phyloP scores from a whole-genome alignment of 1,140 invertebrate genomes.

The Helicoverpa armigera region DNA sequence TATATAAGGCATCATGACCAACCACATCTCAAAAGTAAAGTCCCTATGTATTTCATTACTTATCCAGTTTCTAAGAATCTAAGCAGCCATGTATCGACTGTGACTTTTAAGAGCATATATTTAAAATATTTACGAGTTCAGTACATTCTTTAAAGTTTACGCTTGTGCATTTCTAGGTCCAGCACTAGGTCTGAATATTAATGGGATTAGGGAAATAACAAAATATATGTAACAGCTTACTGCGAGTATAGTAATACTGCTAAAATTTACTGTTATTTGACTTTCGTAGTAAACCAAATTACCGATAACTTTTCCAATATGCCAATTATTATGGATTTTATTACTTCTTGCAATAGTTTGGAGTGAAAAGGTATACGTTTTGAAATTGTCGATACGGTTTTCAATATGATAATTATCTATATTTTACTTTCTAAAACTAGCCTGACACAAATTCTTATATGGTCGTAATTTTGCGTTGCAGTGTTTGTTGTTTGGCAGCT shows the following conservation, averaged over 20 bases:
- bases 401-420: too few species aligned
- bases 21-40: too few species aligned
- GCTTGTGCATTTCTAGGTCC: slow-evolving; percentile 34
- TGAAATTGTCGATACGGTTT: too few species aligned
- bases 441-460: too few species aligned
- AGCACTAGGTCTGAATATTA: slow-evolving; percentile 32
- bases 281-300: slow-evolving; percentile 10
- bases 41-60: not conserved
- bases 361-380: too few species aligned
- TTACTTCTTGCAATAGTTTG: not conserved
- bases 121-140: slow-evolving; percentile 41
- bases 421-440: too few species aligned
- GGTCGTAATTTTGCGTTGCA: too few species aligned
- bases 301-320: not conserved
- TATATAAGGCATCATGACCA: too few species aligned
- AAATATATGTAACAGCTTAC: slow-evolving; percentile 7
- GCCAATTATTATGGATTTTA: not conserved
- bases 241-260: not conserved
- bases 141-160: slow-evolving; percentile 40
- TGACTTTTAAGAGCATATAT: slow-evolving; percentile 41
- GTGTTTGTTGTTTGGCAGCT: too few species aligned
- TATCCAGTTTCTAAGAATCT: not conserved
- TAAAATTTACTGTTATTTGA: slow-evolving; percentile 25
- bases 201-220: slow-evolving; percentile 36
- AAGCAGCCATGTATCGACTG: slow-evolving; percentile 24